Conservation (phyloP, 2,888 invertebrate species). For the Coronaproctus castanopsis region DNA sequence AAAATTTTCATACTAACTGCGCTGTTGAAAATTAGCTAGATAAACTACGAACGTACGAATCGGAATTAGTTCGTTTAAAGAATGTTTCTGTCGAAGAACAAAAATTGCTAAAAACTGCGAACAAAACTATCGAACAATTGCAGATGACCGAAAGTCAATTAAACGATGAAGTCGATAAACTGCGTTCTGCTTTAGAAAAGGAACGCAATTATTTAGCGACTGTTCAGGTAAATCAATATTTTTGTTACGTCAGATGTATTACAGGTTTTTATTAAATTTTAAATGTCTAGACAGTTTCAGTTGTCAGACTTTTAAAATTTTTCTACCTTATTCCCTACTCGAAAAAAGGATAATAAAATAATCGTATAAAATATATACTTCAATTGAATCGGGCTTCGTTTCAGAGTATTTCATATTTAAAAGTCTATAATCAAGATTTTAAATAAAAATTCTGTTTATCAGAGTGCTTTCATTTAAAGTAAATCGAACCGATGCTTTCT, state of each 20-base stretch:
- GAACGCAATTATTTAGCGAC: conserved; percentile 29
- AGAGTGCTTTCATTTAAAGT: too few species aligned
- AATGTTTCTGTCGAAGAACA: conserved; percentile 28
- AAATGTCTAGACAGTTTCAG: too few species aligned
- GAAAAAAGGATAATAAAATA: too few species aligned
- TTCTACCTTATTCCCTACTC: too few species aligned
- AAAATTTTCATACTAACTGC: too few species aligned
- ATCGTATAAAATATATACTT: too few species aligned
- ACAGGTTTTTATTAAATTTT: neutral
- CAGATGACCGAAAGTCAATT: conserved; percentile 25
- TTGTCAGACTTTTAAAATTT: too few species aligned
- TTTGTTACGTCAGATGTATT: neutral
- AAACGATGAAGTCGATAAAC: conserved; percentile 24
- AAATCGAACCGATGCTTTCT: too few species aligned
- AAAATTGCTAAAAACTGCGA: conserved; percentile 24
- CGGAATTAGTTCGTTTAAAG: conserved; percentile 26
- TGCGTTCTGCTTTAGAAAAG: conserved; percentile 32
- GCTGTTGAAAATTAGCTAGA: conserved; percentile 23
- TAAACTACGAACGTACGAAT: conserved; percentile 26
- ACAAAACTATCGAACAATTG: conserved; percentile 26
- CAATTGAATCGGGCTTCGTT: too few species aligned
- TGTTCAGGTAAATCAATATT: conserved; percentile 25
- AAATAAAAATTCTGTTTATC: too few species aligned
- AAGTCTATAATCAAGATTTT: too few species aligned
- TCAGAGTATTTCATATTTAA: too few species aligned